phyloP scores from a whole-genome alignment of 2,888 invertebrate species.

The Synergus umbraculus region DNA sequence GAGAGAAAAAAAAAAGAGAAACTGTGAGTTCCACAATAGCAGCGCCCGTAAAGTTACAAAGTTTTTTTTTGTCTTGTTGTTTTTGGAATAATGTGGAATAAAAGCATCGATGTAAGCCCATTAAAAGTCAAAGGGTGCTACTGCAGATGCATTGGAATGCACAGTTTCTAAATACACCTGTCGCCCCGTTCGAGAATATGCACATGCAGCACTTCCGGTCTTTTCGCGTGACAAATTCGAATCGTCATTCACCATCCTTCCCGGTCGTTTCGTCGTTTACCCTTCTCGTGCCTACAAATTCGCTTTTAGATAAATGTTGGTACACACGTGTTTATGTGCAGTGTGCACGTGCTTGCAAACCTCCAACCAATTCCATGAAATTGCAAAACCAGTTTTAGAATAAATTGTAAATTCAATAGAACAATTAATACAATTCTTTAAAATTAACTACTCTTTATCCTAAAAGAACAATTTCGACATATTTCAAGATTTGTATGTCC shows the following conservation, averaged over 20 bases:
- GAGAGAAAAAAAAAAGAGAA: not conserved
- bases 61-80: not conserved
- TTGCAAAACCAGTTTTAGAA: not conserved
- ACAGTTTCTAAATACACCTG: slow-evolving; percentile 38
- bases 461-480: too few relatives aligned
- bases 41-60: not conserved
- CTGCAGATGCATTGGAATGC: slow-evolving; percentile 18
- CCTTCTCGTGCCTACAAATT: not conserved
- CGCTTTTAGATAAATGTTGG: not conserved
- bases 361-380: not conserved
- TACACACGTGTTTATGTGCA: not conserved
- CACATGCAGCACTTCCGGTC: slow-evolving; percentile 34
- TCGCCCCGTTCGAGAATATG: slow-evolving; percentile 32
- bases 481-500: too few relatives aligned
- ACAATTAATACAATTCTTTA: too few relatives aligned
- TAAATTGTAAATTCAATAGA: too few relatives aligned
- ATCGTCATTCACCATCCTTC: slow-evolving; percentile 34
- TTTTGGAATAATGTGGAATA: slow-evolving; percentile 4
- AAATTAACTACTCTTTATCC: too few relatives aligned
- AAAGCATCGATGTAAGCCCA: slow-evolving; percentile 26
- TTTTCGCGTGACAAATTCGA: slow-evolving; percentile 40
- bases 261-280: slow-evolving; percentile 28
- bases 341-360: not conserved
- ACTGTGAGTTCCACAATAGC: not conserved
- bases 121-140: slow-evolving; percentile 18